Evolutionary conservation across 2,113 vertebrate species (phyloP).

Genomic region (Phaethon lepturus): DNA sequence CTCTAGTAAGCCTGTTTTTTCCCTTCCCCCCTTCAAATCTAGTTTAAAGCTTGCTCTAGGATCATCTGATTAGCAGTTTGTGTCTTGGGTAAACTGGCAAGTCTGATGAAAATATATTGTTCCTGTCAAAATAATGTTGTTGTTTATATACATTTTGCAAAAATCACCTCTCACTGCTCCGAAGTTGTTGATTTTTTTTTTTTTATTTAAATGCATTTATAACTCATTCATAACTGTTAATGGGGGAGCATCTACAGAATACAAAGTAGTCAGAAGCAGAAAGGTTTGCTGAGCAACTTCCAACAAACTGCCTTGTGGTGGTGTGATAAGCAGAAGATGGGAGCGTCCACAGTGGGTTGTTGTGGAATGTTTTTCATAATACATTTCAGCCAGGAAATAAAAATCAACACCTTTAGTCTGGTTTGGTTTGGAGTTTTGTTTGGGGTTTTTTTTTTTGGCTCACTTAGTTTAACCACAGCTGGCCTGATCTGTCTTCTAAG

Average conservation of each 20-base stretch:
- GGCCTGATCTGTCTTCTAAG: background rate
- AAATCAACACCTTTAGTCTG: background rate
- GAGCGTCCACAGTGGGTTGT: background rate
- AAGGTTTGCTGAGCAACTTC: background rate
- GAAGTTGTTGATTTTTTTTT: background rate
- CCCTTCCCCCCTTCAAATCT: no score
- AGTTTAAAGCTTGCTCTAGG: background rate
- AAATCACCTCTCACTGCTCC: background rate
- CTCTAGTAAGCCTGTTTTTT: no score
- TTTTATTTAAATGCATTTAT: background rate
- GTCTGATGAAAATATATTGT: background rate
- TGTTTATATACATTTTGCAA: background rate
- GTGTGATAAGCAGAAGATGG: background rate
- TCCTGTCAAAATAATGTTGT: background rate
- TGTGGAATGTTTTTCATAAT: background rate
- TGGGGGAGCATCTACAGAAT: background rate
- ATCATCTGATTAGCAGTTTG: background rate
- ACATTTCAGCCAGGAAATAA: background rate
- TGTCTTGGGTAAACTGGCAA: background rate
- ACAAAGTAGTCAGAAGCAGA: background rate
- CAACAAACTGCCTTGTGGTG: background rate
- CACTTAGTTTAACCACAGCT: background rate
- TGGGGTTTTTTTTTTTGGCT: background rate
- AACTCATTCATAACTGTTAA: background rate
- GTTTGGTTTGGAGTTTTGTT: rapidly evolving